These are phyloP conservation scores for Onchidella celtica DNA, from an alignment of 2,888 invertebrate genomes.

Conservation along the genomic window DNA sequence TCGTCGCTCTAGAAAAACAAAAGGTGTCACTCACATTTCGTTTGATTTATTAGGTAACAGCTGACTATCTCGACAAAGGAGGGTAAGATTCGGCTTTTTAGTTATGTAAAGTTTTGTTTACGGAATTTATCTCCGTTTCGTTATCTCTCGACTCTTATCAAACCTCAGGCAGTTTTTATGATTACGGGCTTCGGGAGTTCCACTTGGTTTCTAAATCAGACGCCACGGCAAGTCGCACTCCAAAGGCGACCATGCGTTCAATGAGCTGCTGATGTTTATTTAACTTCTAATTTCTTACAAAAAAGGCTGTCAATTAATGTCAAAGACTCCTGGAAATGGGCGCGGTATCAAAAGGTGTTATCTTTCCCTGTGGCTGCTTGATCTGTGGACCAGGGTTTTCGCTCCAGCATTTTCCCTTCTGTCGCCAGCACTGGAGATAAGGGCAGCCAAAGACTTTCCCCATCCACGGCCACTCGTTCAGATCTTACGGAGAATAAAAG, in stretches of 20 bases:
- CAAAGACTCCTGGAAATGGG: constrained; percentile 4
- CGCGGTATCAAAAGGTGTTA: constrained; percentile 21
- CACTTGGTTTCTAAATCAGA: constrained; percentile 35
- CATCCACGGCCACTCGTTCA: background rate
- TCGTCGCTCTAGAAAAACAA: background rate
- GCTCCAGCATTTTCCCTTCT: background rate
- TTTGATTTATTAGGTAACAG: constrained; percentile 39
- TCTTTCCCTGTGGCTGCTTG: constrained; percentile 1
- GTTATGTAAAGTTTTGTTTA: background rate
- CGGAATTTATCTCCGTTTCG: background rate
- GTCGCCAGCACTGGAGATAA: background rate
- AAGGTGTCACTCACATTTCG: background rate
- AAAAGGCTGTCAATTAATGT: constrained; percentile 42
- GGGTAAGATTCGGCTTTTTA: background rate
- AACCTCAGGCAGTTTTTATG: background rate
- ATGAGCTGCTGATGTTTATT: constrained; percentile 36
- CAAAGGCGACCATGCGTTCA: constrained; percentile 4
- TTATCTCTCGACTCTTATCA: constrained; percentile 6
- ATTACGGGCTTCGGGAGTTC: constrained; percentile 13
- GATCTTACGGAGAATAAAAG: background rate
- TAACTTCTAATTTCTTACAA: constrained; percentile 38
- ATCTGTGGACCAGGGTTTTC: background rate
- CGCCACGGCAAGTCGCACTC: constrained; percentile 3
- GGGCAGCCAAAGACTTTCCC: background rate
- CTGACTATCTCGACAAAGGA: constrained; percentile 23